phyloP scores from a whole-genome alignment of 2,888 invertebrate species.

The Eutolmus rufibarbis region DNA sequence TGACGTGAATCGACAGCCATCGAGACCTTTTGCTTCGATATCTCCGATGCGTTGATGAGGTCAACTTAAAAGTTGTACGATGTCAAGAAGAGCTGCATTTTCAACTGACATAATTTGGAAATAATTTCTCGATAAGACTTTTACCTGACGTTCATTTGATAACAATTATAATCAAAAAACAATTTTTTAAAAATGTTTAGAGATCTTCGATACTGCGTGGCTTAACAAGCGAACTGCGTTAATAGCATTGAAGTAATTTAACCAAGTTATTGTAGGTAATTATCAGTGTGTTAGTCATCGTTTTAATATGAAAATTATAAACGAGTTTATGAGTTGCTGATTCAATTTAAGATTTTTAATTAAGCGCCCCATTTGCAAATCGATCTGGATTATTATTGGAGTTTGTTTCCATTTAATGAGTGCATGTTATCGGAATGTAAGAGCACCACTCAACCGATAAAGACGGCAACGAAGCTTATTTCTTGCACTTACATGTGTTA shows the following conservation, averaged over 20 bases:
- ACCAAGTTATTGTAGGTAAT: neutral
- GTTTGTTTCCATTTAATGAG: neutral
- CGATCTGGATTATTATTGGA: neutral
- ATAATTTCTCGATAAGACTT: neutral
- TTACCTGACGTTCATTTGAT: neutral
- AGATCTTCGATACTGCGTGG: neutral
- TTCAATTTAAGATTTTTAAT: neutral
- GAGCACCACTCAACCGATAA: neutral
- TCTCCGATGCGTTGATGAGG: neutral
- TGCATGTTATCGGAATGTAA: neutral
- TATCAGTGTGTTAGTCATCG: neutral
- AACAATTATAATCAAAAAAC: neutral
- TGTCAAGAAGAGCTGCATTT: conserved; percentile 22
- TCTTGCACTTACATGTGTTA: neutral
- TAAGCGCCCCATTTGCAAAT: neutral
- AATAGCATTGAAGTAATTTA: neutral
- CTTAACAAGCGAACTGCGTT: neutral
- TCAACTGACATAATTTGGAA: neutral
- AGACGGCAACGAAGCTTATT: neutral
- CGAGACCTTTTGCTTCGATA: neutral
- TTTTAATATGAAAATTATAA: neutral
- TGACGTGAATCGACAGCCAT: neutral
- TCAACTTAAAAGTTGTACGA: neutral
- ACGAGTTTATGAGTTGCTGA: neutral
- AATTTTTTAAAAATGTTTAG: neutral